A percentile compares a stretch with the other conserved stretches of the same genome.
Conservation (phyloP, 1,140 invertebrate genomes). For the Heliconius nattereri region DNA sequence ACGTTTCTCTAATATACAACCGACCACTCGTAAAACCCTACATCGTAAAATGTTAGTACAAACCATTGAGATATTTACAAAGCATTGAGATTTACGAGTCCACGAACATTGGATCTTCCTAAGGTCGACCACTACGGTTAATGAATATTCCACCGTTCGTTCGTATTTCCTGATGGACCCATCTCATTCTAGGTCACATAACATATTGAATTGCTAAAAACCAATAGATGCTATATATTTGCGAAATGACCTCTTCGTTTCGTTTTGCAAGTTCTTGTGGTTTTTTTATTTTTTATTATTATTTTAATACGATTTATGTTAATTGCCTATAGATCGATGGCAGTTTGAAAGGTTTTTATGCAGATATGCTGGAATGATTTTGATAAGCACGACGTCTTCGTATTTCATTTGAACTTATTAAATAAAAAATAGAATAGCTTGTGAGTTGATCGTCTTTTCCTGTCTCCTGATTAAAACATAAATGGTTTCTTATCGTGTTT, state of each 20-base stretch:
- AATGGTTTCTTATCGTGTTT: neutral
- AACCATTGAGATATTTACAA: neutral
- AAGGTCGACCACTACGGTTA: slow-evolving; percentile 17
- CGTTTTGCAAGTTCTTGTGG: neutral
- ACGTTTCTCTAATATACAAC: slow-evolving; percentile 6
- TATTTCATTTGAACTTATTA: too few species aligned
- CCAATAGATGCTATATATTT: slow-evolving; percentile 5
- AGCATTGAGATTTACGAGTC: neutral
- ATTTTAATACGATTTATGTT: slow-evolving; percentile 1
- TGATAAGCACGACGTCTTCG: neutral
- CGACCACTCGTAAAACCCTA: slow-evolving; percentile 10
- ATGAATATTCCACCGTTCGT: slow-evolving; percentile 22
- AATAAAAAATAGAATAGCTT: neutral
- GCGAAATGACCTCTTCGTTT: slow-evolving; percentile 4
- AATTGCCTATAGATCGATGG: neutral
- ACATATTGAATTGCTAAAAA: slow-evolving; percentile 14
- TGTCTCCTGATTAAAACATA: neutral
- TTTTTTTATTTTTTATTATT: neutral
- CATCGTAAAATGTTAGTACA: slow-evolving; percentile 9
- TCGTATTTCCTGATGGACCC: slow-evolving; percentile 18
- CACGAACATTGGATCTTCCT: slow-evolving; percentile 19
- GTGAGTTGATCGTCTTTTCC: neutral
- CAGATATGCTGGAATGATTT: neutral
- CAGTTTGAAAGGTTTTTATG: neutral
- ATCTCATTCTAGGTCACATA: neutral